Evolutionary conservation across 2,888 invertebrate species (phyloP).

Genomic region (Stegana nigrithorax): DNA sequence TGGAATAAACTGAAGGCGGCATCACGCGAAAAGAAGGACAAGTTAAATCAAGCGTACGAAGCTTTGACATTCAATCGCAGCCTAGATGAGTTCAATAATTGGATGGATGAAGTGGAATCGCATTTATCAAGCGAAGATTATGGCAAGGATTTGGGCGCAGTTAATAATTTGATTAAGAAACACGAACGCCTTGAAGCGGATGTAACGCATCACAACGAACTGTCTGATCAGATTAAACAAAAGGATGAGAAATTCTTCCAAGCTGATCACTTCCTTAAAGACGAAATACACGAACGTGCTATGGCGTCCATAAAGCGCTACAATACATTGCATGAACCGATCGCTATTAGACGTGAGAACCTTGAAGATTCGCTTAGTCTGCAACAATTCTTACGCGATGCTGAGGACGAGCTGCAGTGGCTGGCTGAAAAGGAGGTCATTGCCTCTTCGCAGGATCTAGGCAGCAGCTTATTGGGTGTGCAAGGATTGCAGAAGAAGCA

Average conservation of each 20-base stretch:
- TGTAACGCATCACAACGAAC: slow-evolving; percentile 84
- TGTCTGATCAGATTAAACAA: slow-evolving; percentile 82
- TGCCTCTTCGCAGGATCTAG: slow-evolving; percentile 79
- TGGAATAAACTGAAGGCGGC: slow-evolving; percentile 89
- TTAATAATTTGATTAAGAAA: slow-evolving; percentile 83
- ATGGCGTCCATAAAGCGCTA: slow-evolving; percentile 77
- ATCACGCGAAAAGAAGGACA: slow-evolving; percentile 84
- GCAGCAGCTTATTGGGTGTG: slow-evolving; percentile 77
- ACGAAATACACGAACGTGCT: slow-evolving; percentile 84
- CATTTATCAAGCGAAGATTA: slow-evolving; percentile 73
- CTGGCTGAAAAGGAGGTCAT: slow-evolving; percentile 81
- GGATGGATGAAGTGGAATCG: slow-evolving; percentile 90
- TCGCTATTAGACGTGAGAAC: slow-evolving; percentile 91
- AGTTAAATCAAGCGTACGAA: slow-evolving; percentile 91
- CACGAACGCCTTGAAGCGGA: slow-evolving; percentile 88
- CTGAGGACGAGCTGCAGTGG: slow-evolving; percentile 94
- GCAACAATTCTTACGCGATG: slow-evolving; percentile 91
- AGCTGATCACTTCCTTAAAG: slow-evolving; percentile 88
- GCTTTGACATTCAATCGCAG: slow-evolving; percentile 88
- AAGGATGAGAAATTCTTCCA: slow-evolving; percentile 83
- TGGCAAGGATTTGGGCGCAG: slow-evolving; percentile 90
- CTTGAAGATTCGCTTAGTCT: slow-evolving; percentile 89
- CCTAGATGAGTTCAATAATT: slow-evolving; percentile 91
- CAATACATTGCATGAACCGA: slow-evolving; percentile 86
- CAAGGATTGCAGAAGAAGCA: slow-evolving; percentile 95